A percentile compares a stretch with the other conserved stretches of the same genome.
Conservation (phyloP, 1,140 invertebrate genomes). For the Euwallacea fornicatus region DNA sequence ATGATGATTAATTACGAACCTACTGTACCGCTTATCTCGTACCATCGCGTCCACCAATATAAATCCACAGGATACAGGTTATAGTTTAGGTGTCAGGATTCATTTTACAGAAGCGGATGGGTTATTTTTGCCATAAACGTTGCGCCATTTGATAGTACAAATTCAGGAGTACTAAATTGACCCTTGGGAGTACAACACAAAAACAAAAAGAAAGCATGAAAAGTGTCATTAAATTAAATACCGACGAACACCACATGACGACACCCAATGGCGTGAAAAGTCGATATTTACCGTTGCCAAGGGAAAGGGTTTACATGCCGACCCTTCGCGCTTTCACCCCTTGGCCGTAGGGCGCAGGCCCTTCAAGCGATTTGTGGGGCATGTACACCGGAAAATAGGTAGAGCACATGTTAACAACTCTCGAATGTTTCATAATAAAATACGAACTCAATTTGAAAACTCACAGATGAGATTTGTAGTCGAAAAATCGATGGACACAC, state of each 20-base stretch:
- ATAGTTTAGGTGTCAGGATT: conserved; percentile 32
- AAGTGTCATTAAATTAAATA: background rate
- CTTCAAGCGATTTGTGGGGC: conserved; percentile 17
- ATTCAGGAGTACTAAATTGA: background rate
- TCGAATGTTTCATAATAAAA: too few species aligned
- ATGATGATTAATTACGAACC: conserved; percentile 41
- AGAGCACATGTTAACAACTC: too few species aligned
- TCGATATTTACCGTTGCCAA: conserved; percentile 35
- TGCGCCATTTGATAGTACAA: background rate
- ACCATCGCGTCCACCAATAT: conserved; percentile 36
- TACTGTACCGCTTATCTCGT: conserved; percentile 35
- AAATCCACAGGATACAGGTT: conserved; percentile 36
- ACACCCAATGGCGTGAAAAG: conserved; percentile 28
- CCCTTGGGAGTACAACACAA: too few species aligned
- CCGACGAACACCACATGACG: conserved; percentile 8
- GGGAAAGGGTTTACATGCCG: conserved; percentile 23
- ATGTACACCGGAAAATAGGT: background rate
- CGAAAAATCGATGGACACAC: conserved; percentile 14
- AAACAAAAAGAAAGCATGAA: too few species aligned
- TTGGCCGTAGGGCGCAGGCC: conserved; percentile 17
- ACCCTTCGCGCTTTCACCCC: conserved; percentile 23
- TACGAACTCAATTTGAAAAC: too few species aligned
- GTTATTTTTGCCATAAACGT: conserved; percentile 7
- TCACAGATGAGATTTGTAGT: background rate
- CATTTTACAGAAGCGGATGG: conserved; percentile 29